phyloP scores from a whole-genome alignment of 2,797 vertebrate genomes.

The Thamnophis elegans region DNA sequence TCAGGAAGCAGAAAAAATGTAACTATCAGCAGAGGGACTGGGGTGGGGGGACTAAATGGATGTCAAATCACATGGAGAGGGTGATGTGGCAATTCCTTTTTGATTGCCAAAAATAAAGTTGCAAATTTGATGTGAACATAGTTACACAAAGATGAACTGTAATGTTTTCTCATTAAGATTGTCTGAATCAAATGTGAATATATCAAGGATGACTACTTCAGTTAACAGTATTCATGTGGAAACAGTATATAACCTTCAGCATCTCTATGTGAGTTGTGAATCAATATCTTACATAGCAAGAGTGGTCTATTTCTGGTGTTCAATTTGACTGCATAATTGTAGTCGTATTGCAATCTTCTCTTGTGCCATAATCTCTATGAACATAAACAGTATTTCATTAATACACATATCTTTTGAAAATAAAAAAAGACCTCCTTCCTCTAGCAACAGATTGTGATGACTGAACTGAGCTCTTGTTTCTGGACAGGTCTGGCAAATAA shows the following conservation, averaged over 20 bases:
- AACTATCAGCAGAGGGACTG: background rate
- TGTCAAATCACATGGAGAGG: background rate
- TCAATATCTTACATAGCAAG: background rate
- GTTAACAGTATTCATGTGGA: background rate
- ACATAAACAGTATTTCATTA: conserved; percentile 48
- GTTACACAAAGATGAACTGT: background rate
- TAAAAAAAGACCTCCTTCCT: conserved; percentile 31
- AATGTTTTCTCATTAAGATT: background rate
- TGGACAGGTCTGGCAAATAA: conserved; percentile 56
- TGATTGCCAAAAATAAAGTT: background rate
- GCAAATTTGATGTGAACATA: background rate
- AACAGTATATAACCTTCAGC: background rate
- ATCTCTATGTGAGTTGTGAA: background rate
- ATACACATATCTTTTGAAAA: conserved; percentile 40
- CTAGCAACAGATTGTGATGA: conserved; percentile 49
- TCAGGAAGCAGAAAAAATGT: background rate
- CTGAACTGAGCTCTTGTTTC: conserved; percentile 56
- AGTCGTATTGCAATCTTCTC: conserved; percentile 23
- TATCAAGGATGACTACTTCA: background rate
- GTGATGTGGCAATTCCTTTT: background rate
- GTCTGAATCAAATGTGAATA: background rate
- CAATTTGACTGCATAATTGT: conserved; percentile 30
- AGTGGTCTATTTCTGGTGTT: conserved; percentile 17
- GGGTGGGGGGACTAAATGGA: background rate
- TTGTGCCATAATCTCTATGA: conserved; percentile 8